phyloP scores from a whole-genome alignment of 2,113 vertebrate species.

The Alethe castanea region DNA sequence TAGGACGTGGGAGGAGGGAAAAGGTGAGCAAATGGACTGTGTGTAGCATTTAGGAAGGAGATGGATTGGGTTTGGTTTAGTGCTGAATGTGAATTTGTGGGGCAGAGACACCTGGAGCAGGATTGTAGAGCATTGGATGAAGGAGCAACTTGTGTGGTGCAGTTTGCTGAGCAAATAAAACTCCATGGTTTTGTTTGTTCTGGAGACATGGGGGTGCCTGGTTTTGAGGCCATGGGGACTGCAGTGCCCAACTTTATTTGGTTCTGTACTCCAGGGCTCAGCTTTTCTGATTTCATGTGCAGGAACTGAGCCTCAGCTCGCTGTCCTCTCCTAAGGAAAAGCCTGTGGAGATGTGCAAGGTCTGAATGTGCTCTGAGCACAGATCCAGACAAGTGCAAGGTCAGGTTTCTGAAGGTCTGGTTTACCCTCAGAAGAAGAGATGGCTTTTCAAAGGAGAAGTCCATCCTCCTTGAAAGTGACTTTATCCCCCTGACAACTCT shows the following conservation, averaged over 20 bases:
- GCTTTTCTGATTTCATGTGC: background rate
- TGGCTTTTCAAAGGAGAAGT: background rate
- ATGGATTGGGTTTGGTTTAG: background rate
- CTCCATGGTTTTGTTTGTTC: background rate
- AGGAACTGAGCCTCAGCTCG: background rate
- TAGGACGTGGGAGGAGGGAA: background rate
- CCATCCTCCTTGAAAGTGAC: background rate
- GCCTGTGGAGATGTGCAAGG: background rate
- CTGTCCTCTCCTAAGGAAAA: background rate
- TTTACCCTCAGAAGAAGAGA: background rate
- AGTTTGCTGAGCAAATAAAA: background rate
- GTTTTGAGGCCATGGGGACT: background rate
- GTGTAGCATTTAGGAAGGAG: background rate
- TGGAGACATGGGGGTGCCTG: rapidly evolving
- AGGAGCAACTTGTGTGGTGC: background rate
- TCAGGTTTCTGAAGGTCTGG: background rate
- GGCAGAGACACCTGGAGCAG: background rate
- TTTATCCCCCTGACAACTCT: background rate
- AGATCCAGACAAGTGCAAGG: background rate
- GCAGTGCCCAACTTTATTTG: background rate
- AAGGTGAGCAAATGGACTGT: background rate
- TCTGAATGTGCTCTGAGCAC: no score
- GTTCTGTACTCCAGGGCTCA: background rate
- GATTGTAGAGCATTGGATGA: rapidly evolving
- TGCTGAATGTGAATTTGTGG: background rate